Evolutionary conservation across 2,888 invertebrate genomes (phyloP).

Genomic region (Azorinus chamasolen): DNA sequence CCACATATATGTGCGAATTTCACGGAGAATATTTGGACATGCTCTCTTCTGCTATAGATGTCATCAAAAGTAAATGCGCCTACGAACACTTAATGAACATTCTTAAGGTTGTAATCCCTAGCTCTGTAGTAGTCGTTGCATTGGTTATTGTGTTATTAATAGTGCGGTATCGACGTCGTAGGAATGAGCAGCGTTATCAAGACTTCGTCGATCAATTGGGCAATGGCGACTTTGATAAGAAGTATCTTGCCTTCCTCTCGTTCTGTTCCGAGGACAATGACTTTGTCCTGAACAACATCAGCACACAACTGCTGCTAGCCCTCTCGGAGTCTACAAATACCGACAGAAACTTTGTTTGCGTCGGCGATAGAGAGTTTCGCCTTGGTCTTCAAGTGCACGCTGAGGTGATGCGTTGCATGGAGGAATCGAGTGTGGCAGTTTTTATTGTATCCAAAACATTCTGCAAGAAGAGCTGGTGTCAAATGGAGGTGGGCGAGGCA

Average conservation of each 20-base stretch:
- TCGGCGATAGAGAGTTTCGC: constrained; percentile 17
- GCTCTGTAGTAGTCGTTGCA: background rate
- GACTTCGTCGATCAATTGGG: background rate
- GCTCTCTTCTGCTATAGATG: background rate
- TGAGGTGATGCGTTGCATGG: constrained; percentile 31
- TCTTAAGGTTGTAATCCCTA: background rate
- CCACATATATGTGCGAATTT: constrained; percentile 6
- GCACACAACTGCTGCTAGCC: constrained; percentile 10
- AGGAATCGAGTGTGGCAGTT: constrained; percentile 26
- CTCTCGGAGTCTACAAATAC: constrained; percentile 2
- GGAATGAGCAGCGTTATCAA: background rate
- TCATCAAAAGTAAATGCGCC: constrained; percentile 4
- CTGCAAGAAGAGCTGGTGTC: constrained; percentile 32
- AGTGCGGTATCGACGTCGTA: background rate
- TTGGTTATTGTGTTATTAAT: background rate
- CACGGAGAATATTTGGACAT: background rate
- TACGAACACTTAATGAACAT: background rate
- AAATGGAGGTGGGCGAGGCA: constrained; percentile 29
- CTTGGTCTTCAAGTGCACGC: constrained; percentile 17
- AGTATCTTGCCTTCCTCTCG: constrained; percentile 20
- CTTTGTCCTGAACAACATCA: constrained; percentile 19
- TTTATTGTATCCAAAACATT: constrained; percentile 27
- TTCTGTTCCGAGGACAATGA: constrained; percentile 29
- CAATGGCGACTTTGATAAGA: background rate
- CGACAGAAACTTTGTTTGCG: constrained; percentile 13